Conservation (phyloP, 2,113 vertebrate genomes). For the Microtus montanus region DNA sequence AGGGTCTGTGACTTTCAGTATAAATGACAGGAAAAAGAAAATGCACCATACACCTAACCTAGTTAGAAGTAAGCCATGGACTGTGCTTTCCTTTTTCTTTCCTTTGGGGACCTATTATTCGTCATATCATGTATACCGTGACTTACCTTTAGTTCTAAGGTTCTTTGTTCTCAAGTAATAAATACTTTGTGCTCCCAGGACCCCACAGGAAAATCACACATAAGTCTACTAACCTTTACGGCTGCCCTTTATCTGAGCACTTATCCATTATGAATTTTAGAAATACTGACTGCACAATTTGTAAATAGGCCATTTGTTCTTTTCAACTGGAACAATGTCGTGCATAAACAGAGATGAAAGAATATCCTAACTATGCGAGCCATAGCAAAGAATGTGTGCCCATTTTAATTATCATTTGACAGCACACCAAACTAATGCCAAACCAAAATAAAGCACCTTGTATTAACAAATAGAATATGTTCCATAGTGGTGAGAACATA, state of each 20-base stretch:
- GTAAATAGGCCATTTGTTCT: constrained; percentile 82
- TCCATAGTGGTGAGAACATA: background rate
- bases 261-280: constrained; percentile 81
- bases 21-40: constrained; percentile 47
- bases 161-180: constrained; percentile 85
- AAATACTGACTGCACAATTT: constrained; percentile 76
- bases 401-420: constrained; percentile 68
- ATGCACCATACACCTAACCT: background rate
- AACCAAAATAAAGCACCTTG: constrained; percentile 69
- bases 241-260: constrained; percentile 80
- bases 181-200: constrained; percentile 78
- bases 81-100: constrained; percentile 31
- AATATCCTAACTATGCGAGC: constrained; percentile 68
- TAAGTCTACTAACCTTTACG: constrained; percentile 75
- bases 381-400: constrained; percentile 62
- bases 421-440: constrained; percentile 73
- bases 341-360: constrained; percentile 71
- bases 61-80: constrained; percentile 49
- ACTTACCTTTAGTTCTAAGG: constrained; percentile 82
- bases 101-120: constrained; percentile 60
- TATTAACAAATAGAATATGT: constrained; percentile 20
- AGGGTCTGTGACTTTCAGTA: background rate
- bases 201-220: constrained; percentile 82
- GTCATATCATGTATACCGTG: constrained; percentile 67
- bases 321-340: constrained; percentile 75